Evolutionary conservation across 2,797 vertebrate species (phyloP).

Genomic region (Melanotaenia parkinsoni): DNA sequence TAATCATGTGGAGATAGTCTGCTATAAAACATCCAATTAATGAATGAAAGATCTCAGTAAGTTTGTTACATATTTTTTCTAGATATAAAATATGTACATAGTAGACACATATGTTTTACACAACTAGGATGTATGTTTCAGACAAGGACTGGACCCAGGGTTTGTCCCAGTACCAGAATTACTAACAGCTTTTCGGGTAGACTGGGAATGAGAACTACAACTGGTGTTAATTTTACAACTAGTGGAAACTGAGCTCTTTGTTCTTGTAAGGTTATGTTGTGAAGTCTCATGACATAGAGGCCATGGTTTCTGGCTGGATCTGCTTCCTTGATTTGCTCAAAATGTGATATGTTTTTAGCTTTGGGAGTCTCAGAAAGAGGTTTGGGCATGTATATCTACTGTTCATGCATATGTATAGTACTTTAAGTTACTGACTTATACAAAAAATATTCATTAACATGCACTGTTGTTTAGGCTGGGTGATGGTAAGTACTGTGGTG

Average conservation of each 20-base stretch:
- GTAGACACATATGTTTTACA: constrained; percentile 3
- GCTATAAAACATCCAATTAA: neutral
- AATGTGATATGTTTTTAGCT: constrained; percentile 54
- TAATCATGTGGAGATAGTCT: constrained; percentile 8
- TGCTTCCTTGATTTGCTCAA: constrained; percentile 62
- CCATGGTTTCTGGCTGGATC: constrained; percentile 51
- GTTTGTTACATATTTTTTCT: neutral
- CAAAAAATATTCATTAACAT: neutral
- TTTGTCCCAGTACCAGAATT: constrained; percentile 46
- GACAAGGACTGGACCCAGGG: constrained; percentile 46
- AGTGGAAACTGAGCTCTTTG: constrained; percentile 53
- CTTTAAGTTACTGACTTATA: neutral
- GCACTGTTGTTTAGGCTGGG: neutral
- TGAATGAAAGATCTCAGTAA: constrained; percentile 1
- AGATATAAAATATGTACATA: too few relatives aligned
- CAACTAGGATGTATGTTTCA: constrained; percentile 63
- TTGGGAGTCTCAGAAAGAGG: constrained; percentile 44
- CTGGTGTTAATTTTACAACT: constrained; percentile 43
- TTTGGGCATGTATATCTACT: constrained; percentile 73
- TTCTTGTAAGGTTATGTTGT: constrained; percentile 57
- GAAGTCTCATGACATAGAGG: constrained; percentile 44
- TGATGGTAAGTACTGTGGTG: neutral
- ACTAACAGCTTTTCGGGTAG: constrained; percentile 54
- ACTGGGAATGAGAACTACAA: constrained; percentile 48
- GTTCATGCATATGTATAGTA: too few relatives aligned